phyloP scores from a whole-genome alignment of 1,140 invertebrate species.

The Acromyrmex charruanus region DNA sequence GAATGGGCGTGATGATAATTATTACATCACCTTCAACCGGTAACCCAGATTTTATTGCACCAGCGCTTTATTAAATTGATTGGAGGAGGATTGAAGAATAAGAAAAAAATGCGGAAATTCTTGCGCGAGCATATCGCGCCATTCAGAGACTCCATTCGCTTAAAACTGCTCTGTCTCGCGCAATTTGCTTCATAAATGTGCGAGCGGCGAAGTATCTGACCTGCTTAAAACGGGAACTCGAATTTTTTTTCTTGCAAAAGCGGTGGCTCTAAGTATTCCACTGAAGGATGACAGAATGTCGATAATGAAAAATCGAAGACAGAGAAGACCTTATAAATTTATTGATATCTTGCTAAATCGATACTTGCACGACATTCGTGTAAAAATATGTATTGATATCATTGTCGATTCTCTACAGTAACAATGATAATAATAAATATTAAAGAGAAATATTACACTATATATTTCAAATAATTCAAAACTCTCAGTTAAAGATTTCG shows the following conservation, averaged over 20 bases:
- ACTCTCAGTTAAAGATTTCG: constrained; percentile 4
- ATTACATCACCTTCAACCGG: constrained; percentile 14
- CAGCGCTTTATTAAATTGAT: constrained; percentile 29
- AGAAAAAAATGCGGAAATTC: constrained; percentile 8
- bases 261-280: background rate
- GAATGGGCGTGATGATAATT: constrained; percentile 44
- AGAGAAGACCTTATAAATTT: constrained; percentile 27
- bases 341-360: constrained; percentile 26
- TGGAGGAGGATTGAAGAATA: constrained; percentile 9
- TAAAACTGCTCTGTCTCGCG: constrained; percentile 45
- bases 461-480: background rate
- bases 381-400: constrained; percentile 15
- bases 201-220: constrained; percentile 35
- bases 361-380: constrained; percentile 9
- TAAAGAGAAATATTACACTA: background rate
- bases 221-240: constrained; percentile 29
- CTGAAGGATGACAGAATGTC: constrained; percentile 41
- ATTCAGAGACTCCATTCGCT: constrained; percentile 35
- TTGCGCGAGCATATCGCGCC: background rate
- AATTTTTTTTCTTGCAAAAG: constrained; percentile 28
- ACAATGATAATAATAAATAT: background rate
- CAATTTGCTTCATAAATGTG: constrained; percentile 51
- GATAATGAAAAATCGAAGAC: constrained; percentile 53
- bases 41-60: constrained; percentile 19
- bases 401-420: background rate